These are phyloP conservation scores for Microctonus hyperodae DNA, from an alignment of 2,888 invertebrate genomes.

Conservation along the genomic window DNA sequence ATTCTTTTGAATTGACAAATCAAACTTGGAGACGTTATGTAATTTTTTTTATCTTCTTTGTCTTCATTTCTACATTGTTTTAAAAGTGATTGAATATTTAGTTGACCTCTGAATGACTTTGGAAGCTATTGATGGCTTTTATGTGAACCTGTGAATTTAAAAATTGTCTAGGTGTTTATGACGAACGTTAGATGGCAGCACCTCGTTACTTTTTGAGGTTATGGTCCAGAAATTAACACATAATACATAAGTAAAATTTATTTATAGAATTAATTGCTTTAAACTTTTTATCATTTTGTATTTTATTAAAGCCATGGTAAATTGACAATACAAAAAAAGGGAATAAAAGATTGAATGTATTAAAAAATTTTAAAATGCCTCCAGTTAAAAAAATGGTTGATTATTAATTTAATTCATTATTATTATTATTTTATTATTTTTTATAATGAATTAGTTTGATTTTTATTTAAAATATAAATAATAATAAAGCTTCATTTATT, in stretches of 20 bases:
- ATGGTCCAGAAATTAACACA: no score
- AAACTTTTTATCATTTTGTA: no score
- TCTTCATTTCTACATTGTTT: not conserved
- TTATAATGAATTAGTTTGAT: not conserved
- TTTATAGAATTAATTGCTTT: no score
- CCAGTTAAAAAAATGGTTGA: constrained; percentile 26
- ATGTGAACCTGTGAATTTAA: no score
- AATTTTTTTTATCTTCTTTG: not conserved
- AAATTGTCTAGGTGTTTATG: no score
- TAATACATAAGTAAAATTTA: no score
- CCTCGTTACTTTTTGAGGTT: not conserved
- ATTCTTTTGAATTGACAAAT: not conserved
- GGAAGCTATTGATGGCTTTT: no score
- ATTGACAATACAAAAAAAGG: no score
- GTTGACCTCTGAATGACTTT: no score
- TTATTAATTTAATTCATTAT: not conserved
- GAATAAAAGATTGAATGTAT: not conserved
- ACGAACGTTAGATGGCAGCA: not conserved
- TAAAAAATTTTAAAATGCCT: constrained; percentile 9
- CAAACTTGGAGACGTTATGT: not conserved
- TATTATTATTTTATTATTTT: not conserved
- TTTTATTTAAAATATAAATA: not conserved
- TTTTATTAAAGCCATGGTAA: no score
- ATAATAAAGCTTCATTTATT: not conserved
- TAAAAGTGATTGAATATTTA: no score